Conservation (phyloP, 2,888 invertebrate species). For the Adelognathus sp. region DNA sequence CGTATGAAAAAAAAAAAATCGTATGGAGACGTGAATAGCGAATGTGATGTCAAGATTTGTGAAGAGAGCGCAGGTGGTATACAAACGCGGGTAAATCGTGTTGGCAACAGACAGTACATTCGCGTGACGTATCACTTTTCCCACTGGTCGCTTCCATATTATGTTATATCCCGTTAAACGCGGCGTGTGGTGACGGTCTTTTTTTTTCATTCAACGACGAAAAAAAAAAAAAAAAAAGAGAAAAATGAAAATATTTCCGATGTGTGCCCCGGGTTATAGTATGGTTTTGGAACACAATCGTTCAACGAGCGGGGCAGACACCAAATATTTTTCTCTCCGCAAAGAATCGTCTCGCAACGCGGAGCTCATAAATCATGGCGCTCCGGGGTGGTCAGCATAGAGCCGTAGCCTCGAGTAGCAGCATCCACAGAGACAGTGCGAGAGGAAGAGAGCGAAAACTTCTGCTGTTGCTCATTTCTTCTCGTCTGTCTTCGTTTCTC, state of each 20-base stretch:
- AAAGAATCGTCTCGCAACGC: constrained; percentile 55
- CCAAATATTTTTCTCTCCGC: constrained; percentile 46
- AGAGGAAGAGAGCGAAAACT: background rate
- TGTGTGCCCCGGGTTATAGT: constrained; percentile 61
- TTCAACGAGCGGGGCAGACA: constrained; percentile 27
- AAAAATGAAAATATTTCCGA: constrained; percentile 78
- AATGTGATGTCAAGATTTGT: constrained; percentile 54
- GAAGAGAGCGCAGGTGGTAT: constrained; percentile 72
- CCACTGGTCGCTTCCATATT: constrained; percentile 69
- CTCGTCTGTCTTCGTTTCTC: constrained; percentile 50
- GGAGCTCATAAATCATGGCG: constrained; percentile 76
- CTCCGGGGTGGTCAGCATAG: constrained; percentile 74
- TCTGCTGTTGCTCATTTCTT: constrained; percentile 71
- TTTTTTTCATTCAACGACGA: constrained; percentile 67
- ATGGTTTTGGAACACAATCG: constrained; percentile 64
- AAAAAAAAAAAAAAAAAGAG: no score
- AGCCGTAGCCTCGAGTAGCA: constrained; percentile 50
- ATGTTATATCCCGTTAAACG: constrained; percentile 66
- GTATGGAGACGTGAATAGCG: constrained; percentile 46
- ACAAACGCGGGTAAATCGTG: constrained; percentile 40
- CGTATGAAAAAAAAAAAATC: constrained; percentile 39
- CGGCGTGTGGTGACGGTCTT: constrained; percentile 63
- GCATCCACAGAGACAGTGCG: constrained; percentile 33
- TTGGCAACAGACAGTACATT: constrained; percentile 54
- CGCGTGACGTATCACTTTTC: constrained; percentile 78